Evolutionary conservation across 1,140 invertebrate genomes (phyloP).

Genomic region (Apocrypta bakeri): DNA sequence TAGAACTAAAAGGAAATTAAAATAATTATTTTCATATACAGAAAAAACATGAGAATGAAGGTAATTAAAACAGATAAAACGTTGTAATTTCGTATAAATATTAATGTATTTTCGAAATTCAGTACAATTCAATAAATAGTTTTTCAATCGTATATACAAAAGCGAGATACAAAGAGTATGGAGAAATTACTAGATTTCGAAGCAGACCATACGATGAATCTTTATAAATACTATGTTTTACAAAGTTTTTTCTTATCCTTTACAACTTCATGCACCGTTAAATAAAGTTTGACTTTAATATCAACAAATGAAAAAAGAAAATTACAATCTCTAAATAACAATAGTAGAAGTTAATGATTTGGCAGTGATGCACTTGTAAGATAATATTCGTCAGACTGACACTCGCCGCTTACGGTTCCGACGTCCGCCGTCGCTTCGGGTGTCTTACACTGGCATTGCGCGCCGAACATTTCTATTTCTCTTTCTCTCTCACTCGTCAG

Average conservation of each 20-base stretch:
- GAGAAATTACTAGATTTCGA: constrained; percentile 21
- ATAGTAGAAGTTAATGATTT: constrained; percentile 13
- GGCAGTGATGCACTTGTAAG: constrained; percentile 9
- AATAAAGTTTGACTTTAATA: constrained; percentile 6
- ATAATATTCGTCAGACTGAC: neutral
- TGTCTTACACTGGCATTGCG: neutral
- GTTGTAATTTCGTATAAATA: constrained; percentile 56
- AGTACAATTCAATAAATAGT: constrained; percentile 62
- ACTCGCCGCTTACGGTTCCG: neutral
- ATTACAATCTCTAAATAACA: constrained; percentile 10
- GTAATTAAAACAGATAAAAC: neutral
- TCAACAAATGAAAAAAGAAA: neutral
- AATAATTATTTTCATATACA: too few relatives aligned
- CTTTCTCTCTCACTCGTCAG: too few relatives aligned
- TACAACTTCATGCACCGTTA: constrained; percentile 5
- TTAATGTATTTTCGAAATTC: constrained; percentile 58
- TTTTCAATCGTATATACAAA: constrained; percentile 57
- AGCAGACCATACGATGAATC: constrained; percentile 9
- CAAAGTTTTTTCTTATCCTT: constrained; percentile 21
- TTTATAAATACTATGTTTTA: constrained; percentile 26
- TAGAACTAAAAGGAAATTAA: too few relatives aligned
- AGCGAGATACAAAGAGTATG: constrained; percentile 49
- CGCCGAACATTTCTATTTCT: too few relatives aligned
- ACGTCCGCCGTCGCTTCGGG: constrained; percentile 31
- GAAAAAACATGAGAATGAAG: neutral